Percentiles rank a stretch among this genome's conserved stretches.
phyloP scores from a whole-genome alignment of 2,888 invertebrate genomes.

The Entomobrya multifasciata region DNA sequence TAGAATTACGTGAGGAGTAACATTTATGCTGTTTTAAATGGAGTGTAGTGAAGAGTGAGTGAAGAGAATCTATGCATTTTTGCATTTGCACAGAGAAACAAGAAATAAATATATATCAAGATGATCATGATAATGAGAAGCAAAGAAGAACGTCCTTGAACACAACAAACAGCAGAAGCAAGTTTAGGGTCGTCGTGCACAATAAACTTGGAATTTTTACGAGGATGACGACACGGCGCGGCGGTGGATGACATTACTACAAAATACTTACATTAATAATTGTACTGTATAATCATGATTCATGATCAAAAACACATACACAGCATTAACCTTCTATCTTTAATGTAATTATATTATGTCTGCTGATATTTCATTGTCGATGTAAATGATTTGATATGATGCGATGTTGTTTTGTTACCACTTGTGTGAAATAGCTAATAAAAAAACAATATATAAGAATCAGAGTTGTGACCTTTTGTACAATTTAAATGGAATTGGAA shows the following conservation, averaged over 20 bases:
- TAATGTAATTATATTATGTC: not conserved
- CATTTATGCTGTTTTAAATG: not conserved
- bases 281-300: not conserved
- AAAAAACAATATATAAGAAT: too few relatives aligned
- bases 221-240: not conserved
- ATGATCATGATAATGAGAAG: not conserved
- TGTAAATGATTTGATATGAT: too few relatives aligned
- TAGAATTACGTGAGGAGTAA: too few relatives aligned
- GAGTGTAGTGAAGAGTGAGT: not conserved
- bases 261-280: not conserved
- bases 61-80: not conserved
- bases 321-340: not conserved
- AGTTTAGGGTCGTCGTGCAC: conserved; percentile 46
- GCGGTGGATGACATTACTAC: conserved; percentile 2
- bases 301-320: not conserved
- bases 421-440: too few relatives aligned
- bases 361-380: conserved; percentile 7
- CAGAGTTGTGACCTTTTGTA: too few relatives aligned
- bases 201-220: conserved; percentile 38
- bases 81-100: not conserved
- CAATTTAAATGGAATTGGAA: not conserved
- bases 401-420: too few relatives aligned
- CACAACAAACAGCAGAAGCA: conserved; percentile 34
- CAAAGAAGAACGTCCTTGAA: conserved; percentile 32
- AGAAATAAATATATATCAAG: not conserved